Conservation (phyloP, 2,888 invertebrate species). For the Stramonita haemastoma region DNA sequence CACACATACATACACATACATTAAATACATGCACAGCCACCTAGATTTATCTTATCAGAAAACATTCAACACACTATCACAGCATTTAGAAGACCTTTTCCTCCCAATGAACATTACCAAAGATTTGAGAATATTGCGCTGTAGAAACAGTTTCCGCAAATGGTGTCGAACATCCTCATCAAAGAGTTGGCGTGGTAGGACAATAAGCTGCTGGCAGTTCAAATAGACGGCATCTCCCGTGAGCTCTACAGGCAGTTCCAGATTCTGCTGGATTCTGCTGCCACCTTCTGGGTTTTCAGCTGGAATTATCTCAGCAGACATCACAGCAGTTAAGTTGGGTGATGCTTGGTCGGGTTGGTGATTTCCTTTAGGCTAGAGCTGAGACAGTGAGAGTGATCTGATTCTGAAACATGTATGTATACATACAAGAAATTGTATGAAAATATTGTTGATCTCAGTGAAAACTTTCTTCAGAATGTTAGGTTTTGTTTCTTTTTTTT, state of each 20-base stretch:
- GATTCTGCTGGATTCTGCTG: background rate
- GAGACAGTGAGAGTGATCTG: no score
- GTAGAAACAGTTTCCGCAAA: background rate
- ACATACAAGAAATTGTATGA: no score
- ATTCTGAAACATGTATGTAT: no score
- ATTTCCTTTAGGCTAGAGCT: no score
- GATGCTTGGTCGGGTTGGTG: no score
- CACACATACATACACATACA: no score
- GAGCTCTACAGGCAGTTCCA: background rate
- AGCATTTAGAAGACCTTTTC: background rate
- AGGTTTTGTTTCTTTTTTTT: no score
- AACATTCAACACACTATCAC: background rate
- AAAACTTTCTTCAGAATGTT: no score
- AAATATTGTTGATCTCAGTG: no score
- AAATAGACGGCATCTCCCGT: slow-evolving; percentile 13
- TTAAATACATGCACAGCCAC: background rate
- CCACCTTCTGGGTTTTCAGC: background rate
- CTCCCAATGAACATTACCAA: background rate
- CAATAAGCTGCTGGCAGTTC: slow-evolving; percentile 8
- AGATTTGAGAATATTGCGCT: background rate
- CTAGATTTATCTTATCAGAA: background rate
- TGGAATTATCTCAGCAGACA: background rate
- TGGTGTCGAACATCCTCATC: background rate
- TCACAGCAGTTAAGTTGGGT: no score
- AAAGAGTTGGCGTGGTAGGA: background rate